phyloP scores from a whole-genome alignment of 1,140 invertebrate species.

The Drosophila truncata region DNA sequence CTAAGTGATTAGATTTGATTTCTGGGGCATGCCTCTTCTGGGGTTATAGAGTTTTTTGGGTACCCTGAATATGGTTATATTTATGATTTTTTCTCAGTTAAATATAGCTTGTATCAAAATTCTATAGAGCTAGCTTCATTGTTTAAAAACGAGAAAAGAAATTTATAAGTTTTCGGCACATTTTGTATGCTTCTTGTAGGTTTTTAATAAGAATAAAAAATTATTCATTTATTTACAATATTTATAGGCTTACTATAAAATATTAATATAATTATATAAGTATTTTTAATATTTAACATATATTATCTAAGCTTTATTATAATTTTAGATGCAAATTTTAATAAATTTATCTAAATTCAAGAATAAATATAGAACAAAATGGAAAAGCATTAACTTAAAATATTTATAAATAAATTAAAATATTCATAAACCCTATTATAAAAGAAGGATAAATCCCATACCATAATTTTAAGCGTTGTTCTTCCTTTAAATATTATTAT shows the following conservation, averaged over 20 bases:
- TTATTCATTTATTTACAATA: neutral
- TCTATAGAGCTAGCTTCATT: neutral
- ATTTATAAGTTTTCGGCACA: neutral
- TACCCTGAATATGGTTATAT: neutral
- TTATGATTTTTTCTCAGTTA: neutral
- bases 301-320: no score
- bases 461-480: neutral
- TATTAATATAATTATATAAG: neutral
- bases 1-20: slow-evolving; percentile 53
- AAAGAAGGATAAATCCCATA: no score
- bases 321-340: neutral
- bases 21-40: slow-evolving; percentile 2
- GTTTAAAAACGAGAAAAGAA: neutral
- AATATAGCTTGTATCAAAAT: neutral
- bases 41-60: neutral
- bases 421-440: neutral
- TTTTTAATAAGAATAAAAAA: neutral
- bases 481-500: no score
- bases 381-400: fast-evolving
- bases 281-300: neutral
- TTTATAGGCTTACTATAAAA: neutral
- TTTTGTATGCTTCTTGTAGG: neutral
- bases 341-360: neutral
- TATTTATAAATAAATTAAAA: neutral
- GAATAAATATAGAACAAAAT: neutral